Base-by-base conservation (phyloP, 2,113 vertebrate species). In the Psilopogon haemacephalus region DNA sequence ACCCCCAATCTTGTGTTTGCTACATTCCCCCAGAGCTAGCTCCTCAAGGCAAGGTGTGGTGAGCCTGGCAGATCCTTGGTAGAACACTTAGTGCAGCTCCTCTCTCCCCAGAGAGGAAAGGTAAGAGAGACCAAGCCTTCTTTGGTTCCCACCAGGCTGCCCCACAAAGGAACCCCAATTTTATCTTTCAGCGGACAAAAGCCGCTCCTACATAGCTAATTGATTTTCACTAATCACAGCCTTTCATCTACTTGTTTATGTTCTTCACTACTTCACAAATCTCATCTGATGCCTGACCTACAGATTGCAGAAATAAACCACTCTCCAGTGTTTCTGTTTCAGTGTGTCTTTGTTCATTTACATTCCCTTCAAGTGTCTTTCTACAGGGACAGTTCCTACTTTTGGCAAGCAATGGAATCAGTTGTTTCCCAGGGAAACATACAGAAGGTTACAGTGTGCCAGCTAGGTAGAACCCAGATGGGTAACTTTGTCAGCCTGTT, bases 161-260 rank as follows among this genome's bases (percentile, higher is more conserved):
- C 18, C 44, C 71, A 35, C 35, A 15, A 15, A 48, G 35, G 35
- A 48, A 13, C 64, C 52, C 32, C 60, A 24, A 12, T 50, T 88
- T 75, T 64, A 48, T 62, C 70, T 79, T 75, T 65, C 37, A 46
- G 37, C 42, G 26, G 44, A 28, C 37, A 54, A 65, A 84, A 86
- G 7, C 15, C 46, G 44, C 30, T 84, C 24, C 86, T 35, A 64
- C 40, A 20, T 12, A 75, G 50, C 15, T 88, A 62, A 78, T 32
- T 92, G 85, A 33, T 94, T 97, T 94, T 93, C 94, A 96, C 95
- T 96, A 96, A 96, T 96, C 93, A 94, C 2, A 11, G 56, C 54
- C 93, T 94, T 90, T 96, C 73, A 60, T 95, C 89, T 95, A 69
- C 68, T 95, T 97, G 85, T 95, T 96, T 96, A 93, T 63, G 13